These are phyloP conservation scores for Metridium senile DNA, from an alignment of 92 coral and sea anemone genomes.

Conservation along the genomic window DNA sequence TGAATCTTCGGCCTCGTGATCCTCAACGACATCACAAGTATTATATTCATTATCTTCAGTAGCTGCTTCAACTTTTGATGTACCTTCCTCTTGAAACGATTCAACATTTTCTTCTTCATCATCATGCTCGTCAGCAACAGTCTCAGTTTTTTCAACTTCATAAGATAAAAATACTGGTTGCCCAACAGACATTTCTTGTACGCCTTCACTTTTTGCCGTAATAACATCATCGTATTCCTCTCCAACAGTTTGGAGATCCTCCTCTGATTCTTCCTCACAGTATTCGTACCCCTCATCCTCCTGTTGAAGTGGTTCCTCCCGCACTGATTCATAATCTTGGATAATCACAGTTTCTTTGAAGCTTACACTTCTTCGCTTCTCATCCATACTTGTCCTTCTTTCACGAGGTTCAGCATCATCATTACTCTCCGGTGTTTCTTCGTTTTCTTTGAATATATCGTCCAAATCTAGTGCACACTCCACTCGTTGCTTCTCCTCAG, in stretches of 20 bases:
- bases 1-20: conserved; percentile 38
- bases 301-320: conserved; percentile 17
- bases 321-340: conserved; percentile 29
- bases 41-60: conserved; percentile 13
- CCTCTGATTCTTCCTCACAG: conserved; percentile 33
- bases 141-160: conserved; percentile 35
- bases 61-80: conserved; percentile 8
- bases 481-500: conserved; percentile 34
- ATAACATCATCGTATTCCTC: conserved; percentile 32
- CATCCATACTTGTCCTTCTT: no score
- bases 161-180: conserved; percentile 23
- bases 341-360: conserved; percentile 33
- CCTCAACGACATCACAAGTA: conserved; percentile 23
- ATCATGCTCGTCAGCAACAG: conserved; percentile 24
- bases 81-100: conserved; percentile 34
- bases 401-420: conserved; percentile 3
- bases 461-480: conserved; percentile 48
- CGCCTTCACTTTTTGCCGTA: not conserved
- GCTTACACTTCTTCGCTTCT: conserved; percentile 25
- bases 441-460: conserved; percentile 44
- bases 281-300: conserved; percentile 19
- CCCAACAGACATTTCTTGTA: conserved; percentile 13
- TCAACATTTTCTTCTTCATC: conserved; percentile 38
- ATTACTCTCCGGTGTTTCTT: not conserved
- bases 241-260: conserved; percentile 7